Base-by-base conservation (phyloP, 2,113 vertebrate genomes). In the Lethenteron reissneri region DNA sequence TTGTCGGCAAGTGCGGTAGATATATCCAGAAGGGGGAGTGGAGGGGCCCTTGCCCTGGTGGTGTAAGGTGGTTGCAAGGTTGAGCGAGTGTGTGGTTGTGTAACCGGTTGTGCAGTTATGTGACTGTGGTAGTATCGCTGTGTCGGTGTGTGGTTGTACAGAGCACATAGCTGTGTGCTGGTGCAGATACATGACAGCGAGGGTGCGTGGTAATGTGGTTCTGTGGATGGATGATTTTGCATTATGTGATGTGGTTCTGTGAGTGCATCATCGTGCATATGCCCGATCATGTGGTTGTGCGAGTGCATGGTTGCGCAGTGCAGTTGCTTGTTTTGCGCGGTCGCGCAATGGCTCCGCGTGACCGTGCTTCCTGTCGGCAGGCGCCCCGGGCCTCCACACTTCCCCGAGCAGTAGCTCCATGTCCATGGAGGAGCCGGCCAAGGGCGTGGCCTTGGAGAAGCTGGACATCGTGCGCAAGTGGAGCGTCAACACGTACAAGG, bases 401-500 rank as follows among this genome's bases (percentile, higher is more conserved):
- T 82, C 86, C 6, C 82, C 83, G 75, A 85, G 81, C 79, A 78
- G 82, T 11, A 77, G 81, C 2, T 81, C 86, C 0, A 14, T 80
- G 2, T 74, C 76, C 0, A 79, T 81, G 0, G 89, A 97, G 11
- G 91, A 95, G 19, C 75, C 84, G 0, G 79, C 82, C 9, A 82
- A 85, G 1, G 92, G 94, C 0, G 82, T 97, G 1, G 92, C 94
- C 0, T 90, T 88, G 75, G 94, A 97, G 77, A 97, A 97, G 77
- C 84, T 97, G 8, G 92, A 97, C 77, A 83, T 87, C 0, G 77
- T 97, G 78, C 94, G 88, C 80, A 90, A 95, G 71, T 97, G 94
- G 94, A 84, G 94, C 56, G 83, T 97, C 77, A 97, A 97, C 83
- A 97, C 91, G 0, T 95, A 95, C 75, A 95, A 95, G 88, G 94